phyloP scores from a whole-genome alignment of 2,888 invertebrate species.

The Dichetophora obliterata region DNA sequence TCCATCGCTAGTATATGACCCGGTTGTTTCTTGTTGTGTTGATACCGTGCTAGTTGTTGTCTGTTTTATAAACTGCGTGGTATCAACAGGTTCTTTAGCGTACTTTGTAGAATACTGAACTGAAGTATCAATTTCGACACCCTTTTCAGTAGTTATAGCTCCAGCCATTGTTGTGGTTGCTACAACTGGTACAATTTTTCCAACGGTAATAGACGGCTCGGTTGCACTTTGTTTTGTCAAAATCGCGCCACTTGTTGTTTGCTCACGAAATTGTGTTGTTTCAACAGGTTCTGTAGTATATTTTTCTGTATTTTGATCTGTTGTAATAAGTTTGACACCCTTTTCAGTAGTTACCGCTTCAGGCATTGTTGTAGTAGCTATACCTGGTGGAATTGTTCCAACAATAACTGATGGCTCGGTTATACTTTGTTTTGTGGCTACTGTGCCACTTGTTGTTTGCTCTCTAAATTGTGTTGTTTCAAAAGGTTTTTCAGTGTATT shows the following conservation, averaged over 20 bases:
- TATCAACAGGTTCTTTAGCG: too few relatives aligned
- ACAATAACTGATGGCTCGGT: background rate
- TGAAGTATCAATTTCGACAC: too few relatives aligned
- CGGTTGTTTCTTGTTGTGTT: background rate
- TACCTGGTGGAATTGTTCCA: background rate
- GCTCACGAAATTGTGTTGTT: too few relatives aligned
- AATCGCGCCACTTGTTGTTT: too few relatives aligned
- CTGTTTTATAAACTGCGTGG: too few relatives aligned
- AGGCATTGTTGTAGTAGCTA: background rate
- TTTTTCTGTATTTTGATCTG: background rate
- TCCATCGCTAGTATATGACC: background rate
- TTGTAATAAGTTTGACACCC: background rate
- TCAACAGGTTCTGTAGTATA: too few relatives aligned
- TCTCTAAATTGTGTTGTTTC: background rate
- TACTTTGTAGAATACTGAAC: too few relatives aligned
- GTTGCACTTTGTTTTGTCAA: background rate
- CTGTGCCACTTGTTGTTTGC: background rate
- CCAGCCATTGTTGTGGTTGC: too few relatives aligned
- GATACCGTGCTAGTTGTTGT: too few relatives aligned
- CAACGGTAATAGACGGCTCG: background rate
- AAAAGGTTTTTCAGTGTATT: too few relatives aligned
- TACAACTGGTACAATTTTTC: too few relatives aligned
- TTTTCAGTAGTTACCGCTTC: background rate
- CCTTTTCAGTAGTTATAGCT: too few relatives aligned
- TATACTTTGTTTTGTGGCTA: background rate